Evolutionary conservation across 2,113 vertebrate species (phyloP), one percentile per base, ranked within the genome.

Genomic region (Sphaerodactylus townsendi): DNA sequence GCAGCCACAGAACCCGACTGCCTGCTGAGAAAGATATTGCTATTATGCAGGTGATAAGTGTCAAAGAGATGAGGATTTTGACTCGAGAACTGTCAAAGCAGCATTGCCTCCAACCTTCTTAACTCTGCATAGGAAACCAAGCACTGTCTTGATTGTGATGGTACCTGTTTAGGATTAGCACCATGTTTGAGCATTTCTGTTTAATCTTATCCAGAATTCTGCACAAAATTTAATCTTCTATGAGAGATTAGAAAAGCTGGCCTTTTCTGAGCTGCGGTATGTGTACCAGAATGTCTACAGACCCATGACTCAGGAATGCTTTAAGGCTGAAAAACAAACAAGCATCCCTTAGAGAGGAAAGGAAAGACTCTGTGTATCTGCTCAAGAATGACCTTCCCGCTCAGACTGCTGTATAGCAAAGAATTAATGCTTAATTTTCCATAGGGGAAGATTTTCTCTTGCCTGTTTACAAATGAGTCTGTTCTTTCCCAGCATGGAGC

Each of bases 391-490:
- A 59, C 65, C 74, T 88, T 81, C 79, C 77, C n/a, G 91, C 66
- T n/a, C 28, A 71, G 33, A 66, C 56, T 79, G 17, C 33, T 25
- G 85, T 53, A 53, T 89, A 90, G 76, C 75, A 83, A 73, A 76
- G 64, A 86, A 87, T 70, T 82, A 72, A 35, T 85, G 77, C 78
- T 89, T 85, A 84, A 84, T 89, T 82, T 91, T 87, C 87, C 85
- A 64, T 13, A 56, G 23, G 28, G 59, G 44, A 72, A 53, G 39
- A 84, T 77, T 66, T 91, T 33, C 86, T 1, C 88, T 37, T n/a
- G 44, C 74, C 74, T 84, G n/a, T 68, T 91, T 89, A 77, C 77
- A 85, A 53, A 25, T 86, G 3, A n/a, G 10, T 86, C 82, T 82
- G 37, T 64, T 71, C 39, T 77, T 84, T 81, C 64, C 30, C 59